Evolutionary conservation across 2,113 vertebrate genomes (phyloP).

Genomic region (Albula goreensis): DNA sequence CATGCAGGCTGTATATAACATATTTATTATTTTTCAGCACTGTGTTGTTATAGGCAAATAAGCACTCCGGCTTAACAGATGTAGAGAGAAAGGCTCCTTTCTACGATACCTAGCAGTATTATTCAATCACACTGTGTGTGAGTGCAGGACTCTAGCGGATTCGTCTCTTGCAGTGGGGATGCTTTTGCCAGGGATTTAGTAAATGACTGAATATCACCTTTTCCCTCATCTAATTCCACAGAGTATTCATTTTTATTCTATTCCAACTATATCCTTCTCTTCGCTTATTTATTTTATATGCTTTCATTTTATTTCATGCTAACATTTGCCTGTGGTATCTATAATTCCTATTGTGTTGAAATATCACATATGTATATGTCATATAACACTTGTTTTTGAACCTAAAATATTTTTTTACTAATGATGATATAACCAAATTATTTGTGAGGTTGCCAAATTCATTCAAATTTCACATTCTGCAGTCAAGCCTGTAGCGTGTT

Average conservation of each 20-base stretch:
- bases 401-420: neutral
- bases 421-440: neutral
- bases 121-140: neutral
- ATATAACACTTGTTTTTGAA: neutral
- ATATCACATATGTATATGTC: neutral
- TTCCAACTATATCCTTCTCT: neutral
- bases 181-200: neutral
- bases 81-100: neutral
- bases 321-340: neutral
- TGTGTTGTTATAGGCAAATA: slow-evolving; percentile 5
- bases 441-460: neutral
- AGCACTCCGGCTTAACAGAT: neutral
- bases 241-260: slow-evolving; percentile 17
- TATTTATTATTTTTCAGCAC: neutral
- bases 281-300: neutral
- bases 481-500: neutral
- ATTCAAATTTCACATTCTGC: neutral
- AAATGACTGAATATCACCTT: neutral
- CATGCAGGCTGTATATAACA: neutral
- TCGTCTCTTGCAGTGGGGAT: neutral
- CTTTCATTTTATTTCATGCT: neutral
- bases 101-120: slow-evolving; percentile 12
- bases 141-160: neutral
- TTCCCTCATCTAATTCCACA: neutral
- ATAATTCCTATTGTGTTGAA: neutral